Evolutionary conservation across 2,888 invertebrate genomes (phyloP).

Genomic region (Tiliacea aurago): DNA sequence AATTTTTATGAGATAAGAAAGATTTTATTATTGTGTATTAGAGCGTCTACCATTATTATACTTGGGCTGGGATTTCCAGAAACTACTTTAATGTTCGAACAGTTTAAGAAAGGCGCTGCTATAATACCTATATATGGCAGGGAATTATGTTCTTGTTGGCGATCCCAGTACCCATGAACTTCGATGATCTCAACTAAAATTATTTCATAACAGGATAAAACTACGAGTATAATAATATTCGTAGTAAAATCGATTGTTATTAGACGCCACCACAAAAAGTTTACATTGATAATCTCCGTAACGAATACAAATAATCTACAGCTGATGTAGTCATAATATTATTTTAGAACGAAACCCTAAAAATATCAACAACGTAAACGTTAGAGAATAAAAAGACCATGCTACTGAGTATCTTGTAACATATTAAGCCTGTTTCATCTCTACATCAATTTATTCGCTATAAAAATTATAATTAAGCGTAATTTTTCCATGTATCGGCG

Average conservation of each 20-base stretch:
- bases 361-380: conserved; percentile 30
- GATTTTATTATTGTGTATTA: conserved; percentile 22
- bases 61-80: background rate
- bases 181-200: background rate
- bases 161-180: conserved; percentile 3
- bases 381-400: conserved; percentile 21
- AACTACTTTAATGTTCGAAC: background rate
- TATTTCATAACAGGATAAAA: conserved; percentile 3
- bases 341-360: conserved; percentile 38
- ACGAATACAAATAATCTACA: conserved; percentile 31
- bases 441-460: conserved; percentile 77
- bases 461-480: conserved; percentile 80
- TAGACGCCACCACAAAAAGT: conserved; percentile 1
- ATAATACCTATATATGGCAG: background rate
- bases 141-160: background rate
- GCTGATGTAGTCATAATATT: conserved; percentile 39
- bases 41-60: background rate
- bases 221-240: background rate
- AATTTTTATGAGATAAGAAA: conserved; percentile 5
- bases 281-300: conserved; percentile 26
- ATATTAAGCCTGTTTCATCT: conserved; percentile 54
- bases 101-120: background rate
- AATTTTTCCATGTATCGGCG: conserved; percentile 77
- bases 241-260: conserved; percentile 31
- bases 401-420: conserved; percentile 48